Evolutionary conservation across 2,797 vertebrate species (phyloP).

Genomic region (Lutjanus argentimaculatus): DNA sequence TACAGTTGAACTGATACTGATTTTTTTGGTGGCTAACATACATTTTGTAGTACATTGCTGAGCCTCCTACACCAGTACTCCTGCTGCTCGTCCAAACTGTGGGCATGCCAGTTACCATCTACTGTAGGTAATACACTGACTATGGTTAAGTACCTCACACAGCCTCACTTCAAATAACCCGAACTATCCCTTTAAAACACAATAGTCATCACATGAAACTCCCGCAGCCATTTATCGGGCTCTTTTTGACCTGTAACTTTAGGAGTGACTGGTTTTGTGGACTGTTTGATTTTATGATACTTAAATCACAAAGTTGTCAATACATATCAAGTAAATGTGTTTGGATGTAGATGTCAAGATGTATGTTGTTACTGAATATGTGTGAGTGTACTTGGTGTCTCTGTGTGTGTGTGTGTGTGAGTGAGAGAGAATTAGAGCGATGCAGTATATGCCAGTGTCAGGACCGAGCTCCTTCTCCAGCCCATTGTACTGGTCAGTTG

Average conservation of each 20-base stretch:
- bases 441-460: conserved; percentile 59
- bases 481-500: conserved; percentile 56
- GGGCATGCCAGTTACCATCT: no score
- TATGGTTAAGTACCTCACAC: no score
- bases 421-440: conserved; percentile 33
- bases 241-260: conserved; percentile 67
- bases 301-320: conserved; percentile 45
- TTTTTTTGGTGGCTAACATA: no score
- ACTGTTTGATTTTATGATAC: conserved; percentile 55
- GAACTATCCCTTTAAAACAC: conserved; percentile 17
- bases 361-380: conserved; percentile 38
- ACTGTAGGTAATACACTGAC: no score
- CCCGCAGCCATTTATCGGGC: conserved; percentile 65
- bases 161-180: no score
- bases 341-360: conserved; percentile 49
- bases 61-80: no score
- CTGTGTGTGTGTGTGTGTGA: conserved; percentile 28
- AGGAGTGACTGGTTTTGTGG: conserved; percentile 14
- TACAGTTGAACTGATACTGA: no score
- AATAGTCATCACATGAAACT: conserved; percentile 53
- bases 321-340: conserved; percentile 62
- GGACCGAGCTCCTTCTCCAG: conserved; percentile 53
- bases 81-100: no score
- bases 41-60: no score
- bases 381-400: conserved; percentile 35